Percentiles rank a stretch among this genome's conserved stretches.
These are phyloP conservation scores for Balaenoptera acutorostrata DNA, from an alignment of 2,113 vertebrate species.

Conservation along the genomic window DNA sequence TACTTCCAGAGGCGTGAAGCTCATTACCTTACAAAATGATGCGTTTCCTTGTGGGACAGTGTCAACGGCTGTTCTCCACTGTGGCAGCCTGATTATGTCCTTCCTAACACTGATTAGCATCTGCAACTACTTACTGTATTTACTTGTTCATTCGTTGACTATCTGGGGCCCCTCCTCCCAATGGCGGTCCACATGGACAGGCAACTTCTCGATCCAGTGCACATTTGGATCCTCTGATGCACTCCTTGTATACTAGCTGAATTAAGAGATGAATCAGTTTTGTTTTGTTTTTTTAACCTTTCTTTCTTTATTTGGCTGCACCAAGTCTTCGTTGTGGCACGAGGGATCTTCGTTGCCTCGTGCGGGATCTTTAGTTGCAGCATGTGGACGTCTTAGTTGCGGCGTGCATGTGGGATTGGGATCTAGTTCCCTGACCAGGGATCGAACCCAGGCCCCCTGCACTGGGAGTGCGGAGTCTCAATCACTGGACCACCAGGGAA, in stretches of 20 bases:
- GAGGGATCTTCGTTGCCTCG: no score
- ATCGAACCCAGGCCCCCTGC: no score
- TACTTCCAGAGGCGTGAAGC: neutral
- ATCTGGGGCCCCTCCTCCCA: neutral
- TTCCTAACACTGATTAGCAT: neutral
- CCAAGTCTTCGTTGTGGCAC: no score
- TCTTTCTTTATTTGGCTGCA: no score
- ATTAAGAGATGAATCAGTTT: neutral
- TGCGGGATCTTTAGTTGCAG: no score
- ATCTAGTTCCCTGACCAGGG: no score
- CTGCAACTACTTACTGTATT: neutral
- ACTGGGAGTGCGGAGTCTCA: no score
- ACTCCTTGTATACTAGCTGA: neutral
- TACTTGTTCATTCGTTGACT: neutral
- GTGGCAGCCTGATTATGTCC: neutral
- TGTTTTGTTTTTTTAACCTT: no score
- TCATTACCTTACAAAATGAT: neutral
- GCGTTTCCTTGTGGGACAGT: no score
- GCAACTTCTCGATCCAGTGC: neutral
- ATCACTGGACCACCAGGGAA: no score
- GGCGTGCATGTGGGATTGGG: no score
- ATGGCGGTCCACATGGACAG: fast-evolving
- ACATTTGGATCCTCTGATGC: neutral
- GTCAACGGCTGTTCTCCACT: fast-evolving
- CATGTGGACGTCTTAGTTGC: no score